A percentile compares a stretch with the other conserved stretches of the same genome.
These are phyloP conservation scores for Drosophila mercatorum DNA, from an alignment of 2,888 invertebrate genomes.

Conservation along the genomic window DNA sequence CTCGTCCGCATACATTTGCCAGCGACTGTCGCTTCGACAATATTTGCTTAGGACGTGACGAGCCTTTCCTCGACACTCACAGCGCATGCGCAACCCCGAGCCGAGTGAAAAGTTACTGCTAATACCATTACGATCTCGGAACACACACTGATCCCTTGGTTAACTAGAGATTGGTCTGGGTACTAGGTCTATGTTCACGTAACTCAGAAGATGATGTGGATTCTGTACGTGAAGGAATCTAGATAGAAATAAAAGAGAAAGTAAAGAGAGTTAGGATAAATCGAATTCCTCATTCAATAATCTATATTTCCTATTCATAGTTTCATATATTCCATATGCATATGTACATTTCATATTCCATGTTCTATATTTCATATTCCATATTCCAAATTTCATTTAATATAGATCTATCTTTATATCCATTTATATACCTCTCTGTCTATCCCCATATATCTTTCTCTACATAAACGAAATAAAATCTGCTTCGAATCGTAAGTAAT, in stretches of 20 bases:
- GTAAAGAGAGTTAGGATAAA: too few species aligned
- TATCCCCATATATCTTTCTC: neutral
- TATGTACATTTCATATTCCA: too few species aligned
- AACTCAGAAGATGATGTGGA: neutral
- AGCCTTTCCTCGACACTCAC: conserved; percentile 31
- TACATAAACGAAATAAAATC: conserved; percentile 5
- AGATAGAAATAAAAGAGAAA: neutral
- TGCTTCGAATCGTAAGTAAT: conserved; percentile 22
- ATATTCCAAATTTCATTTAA: neutral
- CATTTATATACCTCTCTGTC: too few species aligned
- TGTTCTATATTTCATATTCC: neutral
- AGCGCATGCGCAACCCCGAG: conserved; percentile 69
- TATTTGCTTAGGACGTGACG: conserved; percentile 70
- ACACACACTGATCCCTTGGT: conserved; percentile 11
- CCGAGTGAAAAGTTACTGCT: conserved; percentile 73
- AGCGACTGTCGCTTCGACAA: conserved; percentile 43
- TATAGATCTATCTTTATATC: neutral
- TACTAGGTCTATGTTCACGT: neutral
- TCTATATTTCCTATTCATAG: neutral
- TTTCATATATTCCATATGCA: neutral
- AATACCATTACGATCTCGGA: conserved; percentile 59
- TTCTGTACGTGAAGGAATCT: neutral
- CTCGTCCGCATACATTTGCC: conserved; percentile 40
- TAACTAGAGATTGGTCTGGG: neutral
- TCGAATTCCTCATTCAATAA: neutral